Evolutionary conservation across 2,113 vertebrate genomes (phyloP).

Genomic region (Lepisosteus osseus): DNA sequence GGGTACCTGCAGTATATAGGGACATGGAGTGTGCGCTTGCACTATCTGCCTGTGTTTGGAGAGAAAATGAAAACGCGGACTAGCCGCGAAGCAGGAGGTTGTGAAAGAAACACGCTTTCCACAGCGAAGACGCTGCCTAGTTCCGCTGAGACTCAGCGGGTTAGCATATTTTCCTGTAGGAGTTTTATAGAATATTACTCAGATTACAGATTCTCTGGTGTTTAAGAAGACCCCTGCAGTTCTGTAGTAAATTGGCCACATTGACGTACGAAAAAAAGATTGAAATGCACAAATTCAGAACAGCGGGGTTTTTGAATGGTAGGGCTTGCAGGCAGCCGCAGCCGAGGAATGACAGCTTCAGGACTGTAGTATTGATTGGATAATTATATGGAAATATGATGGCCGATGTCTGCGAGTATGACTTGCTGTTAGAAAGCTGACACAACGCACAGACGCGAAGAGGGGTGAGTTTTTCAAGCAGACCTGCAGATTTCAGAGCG

Average conservation of each 20-base stretch:
- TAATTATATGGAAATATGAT: background rate
- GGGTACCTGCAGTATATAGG: no score
- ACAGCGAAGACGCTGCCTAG: background rate
- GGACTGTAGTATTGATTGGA: slow-evolving; percentile 7
- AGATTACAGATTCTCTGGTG: slow-evolving; percentile 11
- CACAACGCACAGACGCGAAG: no score
- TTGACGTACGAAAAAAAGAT: slow-evolving; percentile 5
- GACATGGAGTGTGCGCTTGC: no score
- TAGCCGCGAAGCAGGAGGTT: no score
- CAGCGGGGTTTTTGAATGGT: slow-evolving; percentile 1
- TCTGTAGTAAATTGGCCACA: slow-evolving; percentile 12
- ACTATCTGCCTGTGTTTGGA: no score
- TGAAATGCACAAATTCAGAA: background rate
- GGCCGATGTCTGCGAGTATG: no score
- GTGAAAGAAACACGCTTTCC: no score
- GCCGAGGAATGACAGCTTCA: background rate
- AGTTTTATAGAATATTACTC: slow-evolving; percentile 8
- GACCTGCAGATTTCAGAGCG: no score
- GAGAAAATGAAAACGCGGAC: no score
- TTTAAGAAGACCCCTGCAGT: slow-evolving; percentile 2
- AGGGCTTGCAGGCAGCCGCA: background rate
- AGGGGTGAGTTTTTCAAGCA: no score
- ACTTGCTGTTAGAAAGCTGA: no score
- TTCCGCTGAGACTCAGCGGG: background rate
- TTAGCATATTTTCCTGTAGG: background rate